phyloP scores from a whole-genome alignment of 2,797 vertebrate genomes.

The Picus viridis region DNA sequence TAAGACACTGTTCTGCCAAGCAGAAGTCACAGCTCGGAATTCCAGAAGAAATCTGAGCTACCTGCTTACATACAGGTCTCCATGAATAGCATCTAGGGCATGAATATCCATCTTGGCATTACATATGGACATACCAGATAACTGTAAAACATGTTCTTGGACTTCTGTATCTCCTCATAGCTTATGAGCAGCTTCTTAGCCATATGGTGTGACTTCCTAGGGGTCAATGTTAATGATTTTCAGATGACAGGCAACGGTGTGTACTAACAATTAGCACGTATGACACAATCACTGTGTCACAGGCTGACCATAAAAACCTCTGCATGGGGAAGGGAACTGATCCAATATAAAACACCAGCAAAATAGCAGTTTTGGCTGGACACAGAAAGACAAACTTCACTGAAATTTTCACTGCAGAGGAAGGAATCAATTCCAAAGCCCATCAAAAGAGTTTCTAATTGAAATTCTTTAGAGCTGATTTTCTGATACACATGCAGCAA shows the following conservation, averaged over 20 bases:
- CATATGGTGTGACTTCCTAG: background rate
- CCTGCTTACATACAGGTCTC: conserved; percentile 1
- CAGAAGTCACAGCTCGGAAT: background rate
- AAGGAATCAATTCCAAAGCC: background rate
- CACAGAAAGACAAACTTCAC: background rate
- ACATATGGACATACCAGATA: background rate
- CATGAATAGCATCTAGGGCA: background rate
- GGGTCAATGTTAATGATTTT: conserved; percentile 6
- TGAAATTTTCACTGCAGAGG: background rate
- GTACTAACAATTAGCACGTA: background rate
- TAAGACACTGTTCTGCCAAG: background rate
- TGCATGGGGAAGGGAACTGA: background rate
- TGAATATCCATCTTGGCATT: background rate
- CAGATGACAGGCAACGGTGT: background rate
- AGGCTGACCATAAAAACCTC: background rate
- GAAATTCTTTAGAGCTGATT: background rate
- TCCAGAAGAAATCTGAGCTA: conserved; percentile 17
- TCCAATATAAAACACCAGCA: background rate
- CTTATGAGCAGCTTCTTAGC: background rate
- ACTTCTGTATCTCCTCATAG: background rate
- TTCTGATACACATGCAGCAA: background rate
- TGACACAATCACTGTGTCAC: background rate
- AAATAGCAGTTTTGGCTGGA: background rate
- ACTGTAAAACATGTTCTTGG: background rate
- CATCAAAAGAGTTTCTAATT: background rate